Percentiles rank a stretch among this genome's conserved stretches.
phyloP scores from a whole-genome alignment of 2,797 vertebrate genomes.

The Diplodus sargus region DNA sequence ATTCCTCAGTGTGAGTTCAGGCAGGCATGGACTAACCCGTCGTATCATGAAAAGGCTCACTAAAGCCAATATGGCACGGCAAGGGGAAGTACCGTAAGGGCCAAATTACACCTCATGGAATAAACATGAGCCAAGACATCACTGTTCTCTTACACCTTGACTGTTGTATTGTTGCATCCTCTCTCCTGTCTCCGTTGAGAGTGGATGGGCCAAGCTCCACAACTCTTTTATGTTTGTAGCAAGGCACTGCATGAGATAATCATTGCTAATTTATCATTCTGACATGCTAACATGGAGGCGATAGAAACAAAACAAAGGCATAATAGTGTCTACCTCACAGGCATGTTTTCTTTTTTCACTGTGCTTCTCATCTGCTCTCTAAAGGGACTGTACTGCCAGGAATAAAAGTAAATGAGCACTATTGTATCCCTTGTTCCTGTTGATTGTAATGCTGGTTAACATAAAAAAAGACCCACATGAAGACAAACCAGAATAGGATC shows the following conservation, averaged over 20 bases:
- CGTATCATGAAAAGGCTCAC: slow-evolving; percentile 42
- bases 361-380: slow-evolving; percentile 41
- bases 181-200: slow-evolving; percentile 42
- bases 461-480: slow-evolving; percentile 12
- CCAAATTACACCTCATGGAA: slow-evolving; percentile 64
- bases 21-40: slow-evolving; percentile 20
- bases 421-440: slow-evolving; percentile 22
- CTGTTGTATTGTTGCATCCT: slow-evolving; percentile 34
- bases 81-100: slow-evolving; percentile 11
- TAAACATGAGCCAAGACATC: slow-evolving; percentile 61
- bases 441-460: slow-evolving; percentile 18
- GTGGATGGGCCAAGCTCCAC: slow-evolving; percentile 43
- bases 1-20: slow-evolving; percentile 59
- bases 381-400: slow-evolving; percentile 38
- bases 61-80: slow-evolving; percentile 49
- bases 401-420: slow-evolving; percentile 58
- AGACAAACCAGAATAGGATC: slow-evolving; percentile 29
- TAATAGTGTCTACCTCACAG: slow-evolving; percentile 53
- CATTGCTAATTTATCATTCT: slow-evolving; percentile 77
- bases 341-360: slow-evolving; percentile 18
- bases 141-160: slow-evolving; percentile 52
- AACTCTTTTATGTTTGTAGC: slow-evolving; percentile 55
- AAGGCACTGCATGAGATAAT: slow-evolving; percentile 62
- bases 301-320: slow-evolving; percentile 71
- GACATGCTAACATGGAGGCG: slow-evolving; percentile 70